Evolutionary conservation across 2,113 vertebrate genomes (phyloP).

Genomic region (Pogona vitticeps): DNA sequence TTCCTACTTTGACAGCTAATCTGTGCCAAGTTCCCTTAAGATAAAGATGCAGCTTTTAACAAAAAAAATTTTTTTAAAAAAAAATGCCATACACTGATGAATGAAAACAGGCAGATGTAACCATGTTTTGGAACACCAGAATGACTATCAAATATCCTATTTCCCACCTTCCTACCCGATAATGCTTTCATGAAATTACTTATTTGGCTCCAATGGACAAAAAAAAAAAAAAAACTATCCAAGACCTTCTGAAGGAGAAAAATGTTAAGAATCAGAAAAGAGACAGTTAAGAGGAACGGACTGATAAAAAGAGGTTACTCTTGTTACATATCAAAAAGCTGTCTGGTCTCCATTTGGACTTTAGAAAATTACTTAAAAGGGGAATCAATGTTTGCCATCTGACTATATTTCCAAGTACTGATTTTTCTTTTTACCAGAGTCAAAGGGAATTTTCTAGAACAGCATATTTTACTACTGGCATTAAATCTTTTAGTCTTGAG

Average conservation of each 20-base stretch:
- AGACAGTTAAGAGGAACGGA: background rate
- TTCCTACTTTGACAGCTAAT: background rate
- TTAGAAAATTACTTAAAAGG: background rate
- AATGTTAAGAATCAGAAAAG: background rate
- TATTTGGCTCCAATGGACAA: slow-evolving; percentile 3
- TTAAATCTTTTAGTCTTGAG: slow-evolving; percentile 30
- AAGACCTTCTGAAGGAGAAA: background rate
- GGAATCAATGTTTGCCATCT: background rate
- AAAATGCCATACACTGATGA: background rate
- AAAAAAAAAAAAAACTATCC: slow-evolving; percentile 2
- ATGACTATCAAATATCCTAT: background rate
- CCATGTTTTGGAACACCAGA: background rate
- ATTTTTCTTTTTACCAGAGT: slow-evolving; percentile 47
- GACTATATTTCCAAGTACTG: slow-evolving; percentile 3
- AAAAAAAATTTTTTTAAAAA: background rate
- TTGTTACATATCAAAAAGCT: slow-evolving; percentile 13
- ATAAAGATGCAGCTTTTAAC: background rate
- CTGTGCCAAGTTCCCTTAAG: background rate
- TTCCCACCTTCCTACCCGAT: background rate
- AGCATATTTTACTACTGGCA: slow-evolving; percentile 42
- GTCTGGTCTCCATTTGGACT: slow-evolving; percentile 24
- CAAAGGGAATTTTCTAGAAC: background rate
- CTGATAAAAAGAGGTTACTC: background rate
- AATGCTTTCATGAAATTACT: slow-evolving; percentile 2
- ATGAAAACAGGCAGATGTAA: background rate